These are phyloP conservation scores for Anolis sagrei DNA, from an alignment of 2,113 vertebrate species.

Conservation along the genomic window DNA sequence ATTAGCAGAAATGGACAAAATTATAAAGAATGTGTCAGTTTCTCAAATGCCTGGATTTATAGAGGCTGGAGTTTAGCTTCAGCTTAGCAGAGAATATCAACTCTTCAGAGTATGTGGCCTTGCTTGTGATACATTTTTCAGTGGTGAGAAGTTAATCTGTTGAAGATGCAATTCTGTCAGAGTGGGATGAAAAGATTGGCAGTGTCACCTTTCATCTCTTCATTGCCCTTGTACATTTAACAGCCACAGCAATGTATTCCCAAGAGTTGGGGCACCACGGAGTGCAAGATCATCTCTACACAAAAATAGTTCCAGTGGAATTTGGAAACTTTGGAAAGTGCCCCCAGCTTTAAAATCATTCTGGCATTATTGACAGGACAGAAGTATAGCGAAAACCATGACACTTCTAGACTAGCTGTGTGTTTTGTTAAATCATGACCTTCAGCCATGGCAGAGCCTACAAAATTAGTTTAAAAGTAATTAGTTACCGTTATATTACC, in stretches of 20 bases:
- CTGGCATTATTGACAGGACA: neutral
- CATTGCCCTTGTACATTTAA: neutral
- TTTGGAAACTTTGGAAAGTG: neutral
- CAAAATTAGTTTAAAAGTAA: too few species aligned
- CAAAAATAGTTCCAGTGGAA: neutral
- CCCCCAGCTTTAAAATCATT: neutral
- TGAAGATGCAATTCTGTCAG: neutral
- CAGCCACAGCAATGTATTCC: neutral
- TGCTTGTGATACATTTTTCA: neutral
- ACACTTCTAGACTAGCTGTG: neutral
- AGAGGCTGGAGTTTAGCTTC: neutral
- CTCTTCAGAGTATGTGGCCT: neutral
- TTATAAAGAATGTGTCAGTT: neutral
- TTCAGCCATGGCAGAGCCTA: too few species aligned
- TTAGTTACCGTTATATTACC: too few species aligned
- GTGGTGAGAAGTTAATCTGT: neutral
- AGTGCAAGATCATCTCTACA: too few species aligned
- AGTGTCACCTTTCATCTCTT: neutral
- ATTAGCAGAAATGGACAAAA: neutral
- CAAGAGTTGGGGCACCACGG: too few species aligned
- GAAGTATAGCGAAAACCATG: neutral
- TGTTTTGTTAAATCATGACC: neutral
- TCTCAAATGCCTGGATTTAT: neutral
- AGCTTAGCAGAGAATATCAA: neutral
- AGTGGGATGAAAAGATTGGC: neutral